Conservation (phyloP, 2,888 invertebrate species). For the Eustalomyia histrio region DNA sequence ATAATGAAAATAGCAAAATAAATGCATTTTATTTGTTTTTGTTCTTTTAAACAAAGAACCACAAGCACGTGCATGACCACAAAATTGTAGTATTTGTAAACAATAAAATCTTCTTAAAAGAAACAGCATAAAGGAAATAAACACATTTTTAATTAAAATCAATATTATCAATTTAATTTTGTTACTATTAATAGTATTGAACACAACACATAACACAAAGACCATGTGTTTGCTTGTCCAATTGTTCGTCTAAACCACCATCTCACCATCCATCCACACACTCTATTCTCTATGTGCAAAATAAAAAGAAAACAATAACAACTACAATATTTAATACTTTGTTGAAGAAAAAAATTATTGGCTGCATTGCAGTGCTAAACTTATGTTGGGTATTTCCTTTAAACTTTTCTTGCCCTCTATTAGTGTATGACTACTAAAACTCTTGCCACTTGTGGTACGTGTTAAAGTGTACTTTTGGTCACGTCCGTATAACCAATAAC, state of each 20-base stretch:
- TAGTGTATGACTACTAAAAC: too few species aligned
- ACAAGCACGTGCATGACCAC: constrained; percentile 61
- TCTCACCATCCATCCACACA: not conserved
- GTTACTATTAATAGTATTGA: constrained; percentile 49
- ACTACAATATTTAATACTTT: not conserved
- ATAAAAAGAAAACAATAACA: not conserved
- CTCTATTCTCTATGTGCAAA: not conserved
- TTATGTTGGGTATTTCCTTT: constrained; percentile 15
- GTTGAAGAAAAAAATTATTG: constrained; percentile 40
- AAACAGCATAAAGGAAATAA: constrained; percentile 39
- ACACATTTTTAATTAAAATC: constrained; percentile 64
- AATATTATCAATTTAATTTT: constrained; percentile 62
- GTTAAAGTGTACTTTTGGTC: constrained; percentile 61
- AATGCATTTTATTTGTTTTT: not conserved
- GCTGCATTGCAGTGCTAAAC: constrained; percentile 56
- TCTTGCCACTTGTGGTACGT: constrained; percentile 38
- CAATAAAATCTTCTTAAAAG: constrained; percentile 43
- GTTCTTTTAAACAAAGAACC: constrained; percentile 42
- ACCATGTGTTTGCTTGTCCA: not conserved
- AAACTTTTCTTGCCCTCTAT: not conserved
- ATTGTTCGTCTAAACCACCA: not conserved
- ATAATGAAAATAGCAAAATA: not conserved
- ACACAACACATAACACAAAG: constrained; percentile 4
- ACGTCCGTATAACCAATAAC: constrained; percentile 60
- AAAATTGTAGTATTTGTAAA: constrained; percentile 20